Percentiles rank a stretch among this genome's conserved stretches.
Evolutionary conservation across 2,888 invertebrate species (phyloP).

Genomic region (Unio delphinus): DNA sequence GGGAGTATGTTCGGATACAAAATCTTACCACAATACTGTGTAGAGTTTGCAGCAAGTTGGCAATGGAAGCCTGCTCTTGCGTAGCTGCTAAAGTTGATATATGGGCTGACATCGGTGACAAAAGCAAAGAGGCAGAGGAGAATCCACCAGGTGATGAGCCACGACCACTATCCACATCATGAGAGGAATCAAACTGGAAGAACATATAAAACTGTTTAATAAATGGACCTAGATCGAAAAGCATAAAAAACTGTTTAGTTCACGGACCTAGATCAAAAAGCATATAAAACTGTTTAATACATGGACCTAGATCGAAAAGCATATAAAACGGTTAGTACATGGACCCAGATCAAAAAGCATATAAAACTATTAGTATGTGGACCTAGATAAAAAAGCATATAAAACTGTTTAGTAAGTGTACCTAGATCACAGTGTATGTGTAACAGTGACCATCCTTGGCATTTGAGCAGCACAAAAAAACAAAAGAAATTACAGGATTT

Average conservation of each 20-base stretch:
- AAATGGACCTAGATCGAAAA: neutral
- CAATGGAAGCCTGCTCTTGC: conserved; percentile 81
- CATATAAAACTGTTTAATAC: neutral
- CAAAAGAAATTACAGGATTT: no score
- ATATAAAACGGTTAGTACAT: neutral
- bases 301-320: neutral
- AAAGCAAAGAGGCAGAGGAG: conserved; percentile 27
- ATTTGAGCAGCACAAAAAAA: no score
- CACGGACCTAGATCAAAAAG: neutral
- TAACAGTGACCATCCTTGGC: no score
- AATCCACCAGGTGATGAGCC: conserved; percentile 21
- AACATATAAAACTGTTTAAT: neutral
- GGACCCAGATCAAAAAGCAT: no score
- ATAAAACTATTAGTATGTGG: neutral
- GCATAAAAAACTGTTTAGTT: neutral
- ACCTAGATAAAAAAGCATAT: no score
- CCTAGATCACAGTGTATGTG: no score
- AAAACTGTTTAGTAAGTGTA: neutral
- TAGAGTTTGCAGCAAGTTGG: conserved; percentile 88
- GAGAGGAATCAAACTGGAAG: conserved; percentile 2
- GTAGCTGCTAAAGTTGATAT: conserved; percentile 75
- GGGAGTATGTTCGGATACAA: no score
- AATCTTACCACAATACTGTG: conserved; percentile 81
- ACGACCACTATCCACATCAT: conserved; percentile 22
- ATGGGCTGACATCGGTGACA: conserved; percentile 58